These are phyloP conservation scores for Erythrocercus mccallii DNA, from an alignment of 2,113 vertebrate genomes.

Conservation along the genomic window DNA sequence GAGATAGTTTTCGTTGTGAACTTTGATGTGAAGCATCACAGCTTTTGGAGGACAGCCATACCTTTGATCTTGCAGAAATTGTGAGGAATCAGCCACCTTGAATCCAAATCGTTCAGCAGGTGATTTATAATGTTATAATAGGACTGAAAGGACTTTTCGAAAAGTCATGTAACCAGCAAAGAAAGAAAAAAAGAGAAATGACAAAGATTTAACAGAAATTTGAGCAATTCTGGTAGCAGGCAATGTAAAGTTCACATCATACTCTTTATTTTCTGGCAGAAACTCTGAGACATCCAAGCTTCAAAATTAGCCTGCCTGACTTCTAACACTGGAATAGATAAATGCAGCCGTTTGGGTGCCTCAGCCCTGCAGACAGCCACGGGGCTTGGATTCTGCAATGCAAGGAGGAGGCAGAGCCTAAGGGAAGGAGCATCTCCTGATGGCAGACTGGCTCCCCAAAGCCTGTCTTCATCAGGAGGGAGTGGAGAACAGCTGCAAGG, in stretches of 20 bases:
- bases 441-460: neutral
- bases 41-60: slow-evolving; percentile 77
- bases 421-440: neutral
- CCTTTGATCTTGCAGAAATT: slow-evolving; percentile 72
- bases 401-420: neutral
- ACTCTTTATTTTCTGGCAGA: slow-evolving; percentile 46
- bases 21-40: slow-evolving; percentile 77
- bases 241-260: slow-evolving; percentile 36
- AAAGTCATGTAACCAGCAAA: slow-evolving; percentile 37
- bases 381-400: neutral
- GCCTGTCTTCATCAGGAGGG: neutral
- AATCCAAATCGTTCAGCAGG: slow-evolving; percentile 64
- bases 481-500: slow-evolving; percentile 28
- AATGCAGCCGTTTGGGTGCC: neutral
- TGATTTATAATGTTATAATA: slow-evolving; percentile 54
- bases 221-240: slow-evolving; percentile 34
- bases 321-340: neutral
- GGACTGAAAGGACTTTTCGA: slow-evolving; percentile 22
- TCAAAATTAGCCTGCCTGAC: neutral
- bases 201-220: slow-evolving; percentile 54
- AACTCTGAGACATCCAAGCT: slow-evolving; percentile 6
- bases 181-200: neutral
- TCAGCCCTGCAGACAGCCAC: neutral
- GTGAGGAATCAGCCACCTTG: slow-evolving; percentile 67
- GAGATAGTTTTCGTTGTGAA: slow-evolving; percentile 68